Evolutionary conservation across 2,797 vertebrate genomes (phyloP), one percentile per base, ranked within the genome.

Genomic region (Pygocentrus nattereri): DNA sequence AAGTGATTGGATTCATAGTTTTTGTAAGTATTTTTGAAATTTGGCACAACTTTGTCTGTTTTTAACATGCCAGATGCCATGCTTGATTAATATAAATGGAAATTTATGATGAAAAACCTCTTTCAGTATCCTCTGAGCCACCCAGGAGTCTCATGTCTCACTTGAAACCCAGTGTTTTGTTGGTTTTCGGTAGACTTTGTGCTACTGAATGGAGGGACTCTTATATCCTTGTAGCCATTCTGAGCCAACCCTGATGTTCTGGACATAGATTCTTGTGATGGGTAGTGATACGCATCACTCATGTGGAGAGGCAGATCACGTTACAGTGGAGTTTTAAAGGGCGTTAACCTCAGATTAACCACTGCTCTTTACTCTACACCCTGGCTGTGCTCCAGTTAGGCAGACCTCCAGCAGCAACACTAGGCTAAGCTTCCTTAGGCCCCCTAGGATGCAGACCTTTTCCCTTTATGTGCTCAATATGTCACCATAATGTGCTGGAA

Each of bases 251-350:
- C 30, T 47, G 23, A 69, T 79, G 50, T 78, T 65, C 62, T 75
- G 44, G 59, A 79, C 23, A 54, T 79, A 79, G 76, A 67, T 79
- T 54, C 81, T 74, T 56, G 44, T 78, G 71, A 70, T 78, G 58
- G 76, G 69, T 72, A 56, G 30, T 30, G 44, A 82, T 71, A 74
- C 75, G 30, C 62, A 70, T 61, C 47, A 78, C 34, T 88, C 91
- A 82, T 31, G 81, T 81, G 67, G 49, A 87, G 76, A 68, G 76
- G 59, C 79, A 88, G 87, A 82, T 94, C 90, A 74, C 88, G 87
- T 94, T 94, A 89, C 91, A 91, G 86, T 80, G 87, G 6, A 65
- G 85, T 86, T 89, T 89, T 88, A 91, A 84, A 88, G 78, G 87
- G 87, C 87, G 85, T 90, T 88, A 90, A 72, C 64, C 87, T 87